phyloP scores from a whole-genome alignment of 2,113 vertebrate genomes.

The Burhinus oedicnemus region DNA sequence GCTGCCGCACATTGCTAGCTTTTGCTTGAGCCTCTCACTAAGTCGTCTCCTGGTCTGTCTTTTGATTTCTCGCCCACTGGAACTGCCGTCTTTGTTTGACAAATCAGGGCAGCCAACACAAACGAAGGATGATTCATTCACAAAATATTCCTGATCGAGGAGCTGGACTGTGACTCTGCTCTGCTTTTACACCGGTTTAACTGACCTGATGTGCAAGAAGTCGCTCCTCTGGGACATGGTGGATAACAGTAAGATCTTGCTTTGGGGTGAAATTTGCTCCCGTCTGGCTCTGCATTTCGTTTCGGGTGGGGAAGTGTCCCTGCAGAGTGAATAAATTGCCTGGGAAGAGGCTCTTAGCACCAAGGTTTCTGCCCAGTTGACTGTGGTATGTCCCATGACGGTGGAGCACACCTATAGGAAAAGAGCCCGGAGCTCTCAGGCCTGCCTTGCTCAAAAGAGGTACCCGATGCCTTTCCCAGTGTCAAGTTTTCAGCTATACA shows the following conservation, averaged over 20 bases:
- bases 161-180: not conserved
- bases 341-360: not conserved
- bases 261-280: not conserved
- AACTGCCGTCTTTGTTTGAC: not conserved
- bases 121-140: not conserved
- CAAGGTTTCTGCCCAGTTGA: not conserved
- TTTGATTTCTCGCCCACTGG: not conserved
- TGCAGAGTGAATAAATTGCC: not conserved
- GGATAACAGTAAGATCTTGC: not conserved
- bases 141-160: not conserved
- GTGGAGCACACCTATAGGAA: fast-evolving
- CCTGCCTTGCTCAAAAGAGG: not conserved
- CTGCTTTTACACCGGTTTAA: not conserved
- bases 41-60: not conserved
- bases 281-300: not conserved
- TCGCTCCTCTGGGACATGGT: not conserved
- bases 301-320: not conserved
- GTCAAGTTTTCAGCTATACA: not conserved
- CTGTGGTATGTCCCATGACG: not conserved
- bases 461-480: not conserved
- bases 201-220: not conserved
- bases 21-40: not conserved
- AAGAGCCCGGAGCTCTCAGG: not conserved
- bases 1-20: not conserved
- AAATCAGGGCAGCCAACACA: not conserved